phyloP scores from a whole-genome alignment of 35 echinoderm and acorn worm genomes.

The Ophiothrix spiculata region DNA sequence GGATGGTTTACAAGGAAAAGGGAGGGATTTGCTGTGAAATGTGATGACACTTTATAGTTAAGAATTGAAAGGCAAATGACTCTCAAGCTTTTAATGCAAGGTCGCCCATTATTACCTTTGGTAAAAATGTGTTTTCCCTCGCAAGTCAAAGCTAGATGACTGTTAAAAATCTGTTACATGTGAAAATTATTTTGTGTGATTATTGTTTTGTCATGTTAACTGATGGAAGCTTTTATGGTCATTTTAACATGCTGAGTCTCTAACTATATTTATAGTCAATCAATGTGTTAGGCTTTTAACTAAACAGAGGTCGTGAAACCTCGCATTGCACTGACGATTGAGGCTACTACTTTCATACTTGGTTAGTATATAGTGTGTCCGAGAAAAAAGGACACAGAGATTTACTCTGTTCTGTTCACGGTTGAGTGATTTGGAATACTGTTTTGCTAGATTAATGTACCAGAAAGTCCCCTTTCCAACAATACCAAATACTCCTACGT shows the following conservation, averaged over 20 bases:
- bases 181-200: not conserved
- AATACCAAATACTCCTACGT: no score
- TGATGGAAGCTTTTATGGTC: slow-evolving; percentile 12
- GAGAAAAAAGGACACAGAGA: no score
- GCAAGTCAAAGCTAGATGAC: not conserved
- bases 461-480: no score
- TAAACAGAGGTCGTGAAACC: slow-evolving; percentile 5
- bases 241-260: no score
- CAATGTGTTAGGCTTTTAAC: not conserved
- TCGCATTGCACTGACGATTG: not conserved
- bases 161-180: not conserved
- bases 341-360: slow-evolving; percentile 1
- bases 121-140: not conserved
- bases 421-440: no score
- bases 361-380: no score
- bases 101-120: not conserved
- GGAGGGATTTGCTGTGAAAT: no score
- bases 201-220: not conserved
- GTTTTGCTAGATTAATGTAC: no score
- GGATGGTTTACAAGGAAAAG: not conserved
- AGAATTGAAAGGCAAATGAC: not conserved
- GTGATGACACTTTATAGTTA: no score
- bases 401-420: no score
- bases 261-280: no score
- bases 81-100: not conserved